Evolutionary conservation across 2,797 vertebrate species (phyloP).

Genomic region (Syncerus caffer): DNA sequence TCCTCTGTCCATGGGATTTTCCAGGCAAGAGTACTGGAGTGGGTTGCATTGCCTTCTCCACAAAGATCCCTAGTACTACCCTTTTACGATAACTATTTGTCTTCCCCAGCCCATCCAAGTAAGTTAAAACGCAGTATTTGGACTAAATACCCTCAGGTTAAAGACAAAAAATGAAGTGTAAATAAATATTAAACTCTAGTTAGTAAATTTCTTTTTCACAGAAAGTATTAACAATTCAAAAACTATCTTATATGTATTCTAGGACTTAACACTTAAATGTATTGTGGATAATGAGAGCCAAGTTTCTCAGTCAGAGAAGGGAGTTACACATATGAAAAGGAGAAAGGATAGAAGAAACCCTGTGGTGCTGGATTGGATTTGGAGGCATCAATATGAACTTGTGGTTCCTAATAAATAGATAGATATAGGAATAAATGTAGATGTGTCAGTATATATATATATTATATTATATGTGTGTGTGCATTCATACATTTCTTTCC

Average conservation of each 20-base stretch:
- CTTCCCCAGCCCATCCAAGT: neutral
- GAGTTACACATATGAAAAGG: neutral
- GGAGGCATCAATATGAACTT: neutral
- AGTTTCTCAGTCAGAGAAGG: neutral
- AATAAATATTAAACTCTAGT: neutral
- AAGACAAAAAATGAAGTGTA: neutral
- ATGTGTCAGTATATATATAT: neutral
- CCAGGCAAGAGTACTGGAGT: no score
- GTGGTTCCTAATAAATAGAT: neutral
- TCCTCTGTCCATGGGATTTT: no score
- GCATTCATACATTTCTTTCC: neutral
- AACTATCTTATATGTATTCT: neutral
- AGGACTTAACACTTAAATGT: neutral
- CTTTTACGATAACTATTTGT: neutral
- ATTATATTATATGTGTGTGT: neutral
- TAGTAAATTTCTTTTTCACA: neutral
- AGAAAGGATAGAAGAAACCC: slow-evolving; percentile 4
- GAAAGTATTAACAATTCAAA: neutral
- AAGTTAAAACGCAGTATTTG: neutral
- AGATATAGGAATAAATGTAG: neutral
- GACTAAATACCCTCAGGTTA: neutral
- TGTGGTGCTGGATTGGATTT: neutral
- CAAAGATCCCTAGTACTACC: neutral
- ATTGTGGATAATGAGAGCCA: neutral
- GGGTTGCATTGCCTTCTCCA: neutral